Conservation (phyloP, 2,797 vertebrate species). For the Peromyscus attwateri region DNA sequence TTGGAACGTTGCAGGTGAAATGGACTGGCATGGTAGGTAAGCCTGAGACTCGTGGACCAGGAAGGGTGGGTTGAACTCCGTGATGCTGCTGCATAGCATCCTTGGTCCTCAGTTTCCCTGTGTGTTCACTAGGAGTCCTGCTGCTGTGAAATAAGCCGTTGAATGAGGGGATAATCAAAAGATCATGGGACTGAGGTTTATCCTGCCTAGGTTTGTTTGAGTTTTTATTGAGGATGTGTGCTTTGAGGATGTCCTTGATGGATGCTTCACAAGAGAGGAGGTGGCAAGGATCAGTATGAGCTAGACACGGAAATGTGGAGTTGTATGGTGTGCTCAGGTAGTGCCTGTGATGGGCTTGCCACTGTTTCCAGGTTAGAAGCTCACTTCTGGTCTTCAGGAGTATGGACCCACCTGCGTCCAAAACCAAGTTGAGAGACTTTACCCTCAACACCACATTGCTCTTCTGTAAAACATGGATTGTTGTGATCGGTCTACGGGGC, state of each 20-base stretch:
- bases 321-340: accelerated
- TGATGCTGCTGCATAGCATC: not conserved
- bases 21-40: not conserved
- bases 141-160: not conserved
- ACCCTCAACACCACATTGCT: not conserved
- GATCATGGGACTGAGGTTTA: not conserved
- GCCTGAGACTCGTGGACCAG: not conserved
- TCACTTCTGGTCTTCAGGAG: not conserved
- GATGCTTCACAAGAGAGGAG: not conserved
- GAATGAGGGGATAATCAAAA: not conserved
- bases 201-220: not conserved
- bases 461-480: not conserved
- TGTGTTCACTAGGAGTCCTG: not conserved
- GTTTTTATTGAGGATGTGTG: not conserved
- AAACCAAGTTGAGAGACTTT: not conserved
- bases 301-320: not conserved
- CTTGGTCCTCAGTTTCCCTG: not conserved
- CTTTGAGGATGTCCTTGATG: not conserved
- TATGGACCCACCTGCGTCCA: not conserved
- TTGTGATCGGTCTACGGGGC: not conserved
- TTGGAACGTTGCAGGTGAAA: not conserved
- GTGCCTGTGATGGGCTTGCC: not conserved
- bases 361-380: not conserved
- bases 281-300: not conserved
- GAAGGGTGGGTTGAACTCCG: not conserved